Conservation (phyloP, 2,113 vertebrate genomes). For the Hylia prasina region DNA sequence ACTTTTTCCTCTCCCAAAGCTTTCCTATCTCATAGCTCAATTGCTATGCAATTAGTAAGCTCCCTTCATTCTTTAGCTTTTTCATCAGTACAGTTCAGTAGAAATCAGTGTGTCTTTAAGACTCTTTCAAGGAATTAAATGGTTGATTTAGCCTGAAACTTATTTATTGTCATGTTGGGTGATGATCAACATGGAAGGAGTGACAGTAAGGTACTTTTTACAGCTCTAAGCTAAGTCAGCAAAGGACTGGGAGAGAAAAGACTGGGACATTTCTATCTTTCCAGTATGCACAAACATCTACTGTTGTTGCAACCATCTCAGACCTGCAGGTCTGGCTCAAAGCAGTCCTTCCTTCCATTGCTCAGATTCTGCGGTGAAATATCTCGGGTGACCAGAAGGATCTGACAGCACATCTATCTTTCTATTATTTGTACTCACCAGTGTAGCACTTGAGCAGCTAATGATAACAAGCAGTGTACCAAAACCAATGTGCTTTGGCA, state of each 20-base stretch:
- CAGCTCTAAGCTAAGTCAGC: background rate
- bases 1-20: background rate
- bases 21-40: background rate
- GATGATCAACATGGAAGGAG: background rate
- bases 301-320: background rate
- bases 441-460: background rate
- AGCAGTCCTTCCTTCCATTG: background rate
- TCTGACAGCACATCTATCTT: background rate
- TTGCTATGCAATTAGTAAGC: background rate
- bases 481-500: background rate
- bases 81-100: background rate
- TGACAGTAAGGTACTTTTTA: background rate
- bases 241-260: background rate
- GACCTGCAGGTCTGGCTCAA: background rate
- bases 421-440: background rate
- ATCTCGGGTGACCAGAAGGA: background rate
- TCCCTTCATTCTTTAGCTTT: background rate
- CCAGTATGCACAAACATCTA: background rate
- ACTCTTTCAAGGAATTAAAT: background rate
- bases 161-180: background rate
- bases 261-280: background rate
- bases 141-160: background rate
- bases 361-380: background rate
- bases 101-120: background rate
- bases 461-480: background rate